Base-by-base conservation (phyloP, 1,140 invertebrate species). In the Papilio polytes region DNA sequence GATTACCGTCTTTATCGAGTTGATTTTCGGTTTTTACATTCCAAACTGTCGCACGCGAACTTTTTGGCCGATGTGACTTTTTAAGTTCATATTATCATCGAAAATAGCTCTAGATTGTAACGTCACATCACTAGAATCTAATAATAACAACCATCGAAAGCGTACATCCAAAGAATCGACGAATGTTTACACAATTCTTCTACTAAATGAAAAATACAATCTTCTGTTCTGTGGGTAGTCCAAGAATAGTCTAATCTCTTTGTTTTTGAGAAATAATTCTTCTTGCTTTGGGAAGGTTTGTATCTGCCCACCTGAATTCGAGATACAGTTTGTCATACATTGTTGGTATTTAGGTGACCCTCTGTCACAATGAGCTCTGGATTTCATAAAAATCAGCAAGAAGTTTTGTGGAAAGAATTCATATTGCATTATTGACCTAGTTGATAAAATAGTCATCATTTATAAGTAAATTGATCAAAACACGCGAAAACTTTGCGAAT, bases 1-100 rank as follows among this genome's bases (percentile, higher is more conserved):
- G 91, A 92, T 94, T 94, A 94, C 92, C 86, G 89, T 92, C 92
- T 92, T 94, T 94, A 91, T 93, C 89, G 89, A 90, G 88, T 86
- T 85, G 90, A 92, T 93, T 91, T 88, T 89, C 89, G 89, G 90
- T 89, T 90, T 93, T 94, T 92, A 90, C 91, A 93, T 92, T 80
- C 91, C 90, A 81, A 85, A 84, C 80, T 80, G 84, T 84, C 82
- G 85, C 85, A 81, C 84, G 84, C 86, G 85, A 87, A 78, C 20
- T 87, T 89, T 87, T 86, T 84, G 87, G 86, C 83, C 77, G 78
- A 81, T 83, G 82, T 82, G 83, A 85, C 86, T 88, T 89, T 87
- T 86, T 90, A 88, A 59, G 77, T 88, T 70, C 87, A 89, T 82
- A 87, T 85, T 90, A 85, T 85, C 80, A 70, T 74, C 80, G 77